Evolutionary conservation across 1,140 invertebrate genomes (phyloP).

Genomic region (Drosophila serrata): DNA sequence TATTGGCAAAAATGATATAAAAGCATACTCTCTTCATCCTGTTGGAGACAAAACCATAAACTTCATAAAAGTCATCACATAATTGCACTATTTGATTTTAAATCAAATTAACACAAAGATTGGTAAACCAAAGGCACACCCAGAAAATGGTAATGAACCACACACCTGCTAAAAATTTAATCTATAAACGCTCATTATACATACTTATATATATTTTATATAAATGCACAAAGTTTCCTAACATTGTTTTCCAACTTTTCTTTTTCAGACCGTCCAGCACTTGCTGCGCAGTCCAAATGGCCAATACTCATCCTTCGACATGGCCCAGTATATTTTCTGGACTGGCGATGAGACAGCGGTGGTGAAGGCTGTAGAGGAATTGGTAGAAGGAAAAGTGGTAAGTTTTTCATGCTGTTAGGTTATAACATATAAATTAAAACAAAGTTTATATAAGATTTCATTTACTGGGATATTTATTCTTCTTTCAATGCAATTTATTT

Average conservation of each 20-base stretch:
- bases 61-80: not conserved
- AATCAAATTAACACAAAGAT: not conserved
- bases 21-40: not conserved
- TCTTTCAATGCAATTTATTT: not conserved
- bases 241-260: too few species aligned
- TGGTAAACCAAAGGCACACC: not conserved
- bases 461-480: not conserved
- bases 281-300: slow-evolving; percentile 86
- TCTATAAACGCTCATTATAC: not conserved
- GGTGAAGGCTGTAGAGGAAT: slow-evolving; percentile 90
- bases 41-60: not conserved
- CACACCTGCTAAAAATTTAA: not conserved
- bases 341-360: slow-evolving; percentile 92
- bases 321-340: slow-evolving; percentile 92
- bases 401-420: slow-evolving; percentile 48
- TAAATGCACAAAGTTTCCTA: not conserved
- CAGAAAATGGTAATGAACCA: not conserved
- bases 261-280: slow-evolving; percentile 78
- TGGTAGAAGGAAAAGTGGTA: slow-evolving; percentile 90
- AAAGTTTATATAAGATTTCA: not conserved
- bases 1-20: not conserved
- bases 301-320: slow-evolving; percentile 89
- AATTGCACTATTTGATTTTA: not conserved
- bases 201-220: too few species aligned
- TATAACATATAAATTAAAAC: not conserved